Evolutionary conservation across 2,888 invertebrate species (phyloP).

Genomic region (Zonitis immaculata): DNA sequence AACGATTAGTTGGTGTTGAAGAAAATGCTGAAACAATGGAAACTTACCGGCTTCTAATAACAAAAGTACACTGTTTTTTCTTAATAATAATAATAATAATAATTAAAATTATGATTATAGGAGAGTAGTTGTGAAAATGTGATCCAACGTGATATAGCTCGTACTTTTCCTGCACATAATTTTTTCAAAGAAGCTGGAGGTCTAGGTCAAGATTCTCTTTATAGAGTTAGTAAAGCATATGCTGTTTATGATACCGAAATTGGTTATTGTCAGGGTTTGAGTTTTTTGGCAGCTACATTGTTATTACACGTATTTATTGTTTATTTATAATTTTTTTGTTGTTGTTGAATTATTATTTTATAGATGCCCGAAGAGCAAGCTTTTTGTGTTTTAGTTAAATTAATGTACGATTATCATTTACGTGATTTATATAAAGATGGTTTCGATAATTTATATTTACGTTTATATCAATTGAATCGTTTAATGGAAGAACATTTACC

Average conservation of each 20-base stretch:
- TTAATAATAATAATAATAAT: neutral
- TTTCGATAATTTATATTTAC: conserved; percentile 92
- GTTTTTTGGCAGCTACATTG: conserved; percentile 94
- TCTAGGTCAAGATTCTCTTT: conserved; percentile 91
- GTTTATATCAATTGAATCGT: conserved; percentile 90
- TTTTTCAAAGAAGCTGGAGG: conserved; percentile 96
- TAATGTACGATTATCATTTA: conserved; percentile 95
- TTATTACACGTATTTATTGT: conserved; percentile 72
- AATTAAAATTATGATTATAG: conserved; percentile 49
- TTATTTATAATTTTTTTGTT: conserved; percentile 7
- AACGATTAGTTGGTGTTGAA: conserved; percentile 83
- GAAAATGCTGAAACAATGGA: conserved; percentile 83
- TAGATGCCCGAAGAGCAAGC: conserved; percentile 99
- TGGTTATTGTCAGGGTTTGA: conserved; percentile 98
- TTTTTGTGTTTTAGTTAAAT: conserved; percentile 90
- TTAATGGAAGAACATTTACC: conserved; percentile 87
- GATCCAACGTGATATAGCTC: conserved; percentile 92
- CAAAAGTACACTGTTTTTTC: conserved; percentile 61
- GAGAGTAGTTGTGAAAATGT: conserved; percentile 93
- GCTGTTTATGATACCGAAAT: conserved; percentile 97
- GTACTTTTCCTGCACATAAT: conserved; percentile 98
- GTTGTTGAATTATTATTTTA: conserved; percentile 20
- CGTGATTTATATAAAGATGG: conserved; percentile 95
- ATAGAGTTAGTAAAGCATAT: conserved; percentile 95
- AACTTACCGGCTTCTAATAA: conserved; percentile 85